Base-by-base conservation (phyloP, 1,140 invertebrate genomes). In the Cotesia chilonis region DNA sequence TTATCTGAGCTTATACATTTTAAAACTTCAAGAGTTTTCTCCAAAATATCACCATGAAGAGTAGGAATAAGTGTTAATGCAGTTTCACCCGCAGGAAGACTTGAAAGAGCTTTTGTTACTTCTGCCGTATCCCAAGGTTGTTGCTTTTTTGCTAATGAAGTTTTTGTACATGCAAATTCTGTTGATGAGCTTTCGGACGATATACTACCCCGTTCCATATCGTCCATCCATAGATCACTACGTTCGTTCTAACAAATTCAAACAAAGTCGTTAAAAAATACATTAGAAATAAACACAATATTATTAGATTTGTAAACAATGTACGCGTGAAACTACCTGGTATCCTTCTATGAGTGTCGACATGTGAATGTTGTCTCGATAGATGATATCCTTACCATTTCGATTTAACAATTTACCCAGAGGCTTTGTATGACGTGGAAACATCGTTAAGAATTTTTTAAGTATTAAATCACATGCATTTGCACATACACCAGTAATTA, bases 91-190 rank as follows among this genome's bases (percentile, higher is more conserved):
- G 79, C 83, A 65, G 85, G 82, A 36, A 86, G 77, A 77, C 80
- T 80, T 14, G 74, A 79, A 17, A 86, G 59, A 0, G 82, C 78
- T 4, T 71, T 67, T 38, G 74, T 78, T 57, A 87, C 77, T 66
- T 86, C 81, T 2, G 83, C 79, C 38, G 77, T 77, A 68, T 76
- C 72, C 84, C 85, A 86, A 12, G 80, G 78, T 59, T 80, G 81
- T 57, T 83, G 81, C 12, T 82, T 77, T 7, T 75, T 76, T 20
- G 76, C 75, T 61, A 71, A 74, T 38, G 61, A 74, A 28, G 79
- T 73, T 69, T 78, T 84, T 4, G 78, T 67, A 65, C 77, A 82
- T 0, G 52, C 68, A 6, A 71, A 38, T 5, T 77, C 79, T 17
- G 79, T 74, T 9, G 79, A 79, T 54, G 78, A 80, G 0, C 74